Conservation (phyloP, 1,140 invertebrate species). For the Neodiprion fabricii region DNA sequence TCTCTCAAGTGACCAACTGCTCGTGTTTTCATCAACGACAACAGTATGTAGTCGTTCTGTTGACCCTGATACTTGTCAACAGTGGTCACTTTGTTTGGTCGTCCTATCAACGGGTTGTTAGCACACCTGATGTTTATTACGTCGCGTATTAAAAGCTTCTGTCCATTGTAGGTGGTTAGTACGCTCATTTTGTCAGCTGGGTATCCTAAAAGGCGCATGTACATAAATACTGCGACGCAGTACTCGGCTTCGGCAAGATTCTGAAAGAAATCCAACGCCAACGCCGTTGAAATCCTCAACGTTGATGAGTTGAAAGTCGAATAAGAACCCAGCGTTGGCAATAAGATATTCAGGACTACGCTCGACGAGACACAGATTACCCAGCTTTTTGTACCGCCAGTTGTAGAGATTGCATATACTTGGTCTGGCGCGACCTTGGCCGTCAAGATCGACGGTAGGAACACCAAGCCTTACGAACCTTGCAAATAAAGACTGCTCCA, state of each 20-base stretch:
- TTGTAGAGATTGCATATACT: slow-evolving; percentile 95
- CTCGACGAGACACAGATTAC: slow-evolving; percentile 89
- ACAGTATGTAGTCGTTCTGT: slow-evolving; percentile 97
- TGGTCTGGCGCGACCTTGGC: slow-evolving; percentile 92
- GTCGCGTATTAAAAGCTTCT: slow-evolving; percentile 96
- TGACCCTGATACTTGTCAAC: slow-evolving; percentile 99
- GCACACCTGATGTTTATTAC: slow-evolving; percentile 92
- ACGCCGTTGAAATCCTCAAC: slow-evolving; percentile 97
- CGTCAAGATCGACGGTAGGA: slow-evolving; percentile 96
- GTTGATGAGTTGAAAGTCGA: slow-evolving; percentile 96
- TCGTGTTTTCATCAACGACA: slow-evolving; percentile 95
- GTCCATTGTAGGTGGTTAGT: slow-evolving; percentile 99
- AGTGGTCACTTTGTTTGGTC: slow-evolving; percentile 94
- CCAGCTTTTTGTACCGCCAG: slow-evolving; percentile 96
- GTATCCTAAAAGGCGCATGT: slow-evolving; percentile 97
- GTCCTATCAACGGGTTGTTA: slow-evolving; percentile 95
- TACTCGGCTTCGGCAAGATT: slow-evolving; percentile 99
- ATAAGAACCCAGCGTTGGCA: slow-evolving; percentile 91
- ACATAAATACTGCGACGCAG: slow-evolving; percentile 97
- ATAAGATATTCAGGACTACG: slow-evolving; percentile 82
- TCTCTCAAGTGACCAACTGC: slow-evolving; percentile 97
- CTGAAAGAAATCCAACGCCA: slow-evolving; percentile 97
- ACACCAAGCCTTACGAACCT: slow-evolving; percentile 95
- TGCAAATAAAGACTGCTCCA: slow-evolving; percentile 99
- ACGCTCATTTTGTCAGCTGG: slow-evolving; percentile 98